Evolutionary conservation across 35 echinoderm and acorn worm species (phyloP).

Genomic region (Anneissia japonica): DNA sequence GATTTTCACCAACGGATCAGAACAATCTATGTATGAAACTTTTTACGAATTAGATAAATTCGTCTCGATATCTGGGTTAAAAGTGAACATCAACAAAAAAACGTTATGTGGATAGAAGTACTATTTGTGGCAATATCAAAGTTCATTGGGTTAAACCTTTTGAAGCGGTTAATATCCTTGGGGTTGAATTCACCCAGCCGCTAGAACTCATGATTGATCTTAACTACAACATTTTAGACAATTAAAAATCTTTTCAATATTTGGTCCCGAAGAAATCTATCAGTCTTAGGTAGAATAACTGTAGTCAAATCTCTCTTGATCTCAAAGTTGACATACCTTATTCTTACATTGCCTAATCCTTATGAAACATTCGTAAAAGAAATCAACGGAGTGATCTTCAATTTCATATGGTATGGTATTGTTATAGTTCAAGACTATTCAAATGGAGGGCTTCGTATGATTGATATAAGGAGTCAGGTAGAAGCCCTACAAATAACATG

Average conservation of each 20-base stretch:
- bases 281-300: no score
- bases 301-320: no score
- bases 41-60: neutral
- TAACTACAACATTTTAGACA: neutral
- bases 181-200: no score
- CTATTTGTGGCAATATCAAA: no score
- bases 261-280: neutral
- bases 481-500: neutral
- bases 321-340: no score
- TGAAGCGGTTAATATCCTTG: no score
- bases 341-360: no score
- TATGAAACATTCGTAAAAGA: no score
- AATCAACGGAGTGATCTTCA: no score
- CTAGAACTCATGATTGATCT: neutral
- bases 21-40: neutral
- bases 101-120: neutral
- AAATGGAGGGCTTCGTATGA: neutral
- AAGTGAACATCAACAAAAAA: slow-evolving; percentile 11
- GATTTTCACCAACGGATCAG: neutral
- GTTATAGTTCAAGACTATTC: neutral
- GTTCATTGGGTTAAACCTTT: no score
- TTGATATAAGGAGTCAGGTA: neutral
- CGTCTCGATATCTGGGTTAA: neutral
- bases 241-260: neutral
- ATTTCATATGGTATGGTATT: no score